phyloP scores from a whole-genome alignment of 2,888 invertebrate genomes.

The Sepiola atlantica region DNA sequence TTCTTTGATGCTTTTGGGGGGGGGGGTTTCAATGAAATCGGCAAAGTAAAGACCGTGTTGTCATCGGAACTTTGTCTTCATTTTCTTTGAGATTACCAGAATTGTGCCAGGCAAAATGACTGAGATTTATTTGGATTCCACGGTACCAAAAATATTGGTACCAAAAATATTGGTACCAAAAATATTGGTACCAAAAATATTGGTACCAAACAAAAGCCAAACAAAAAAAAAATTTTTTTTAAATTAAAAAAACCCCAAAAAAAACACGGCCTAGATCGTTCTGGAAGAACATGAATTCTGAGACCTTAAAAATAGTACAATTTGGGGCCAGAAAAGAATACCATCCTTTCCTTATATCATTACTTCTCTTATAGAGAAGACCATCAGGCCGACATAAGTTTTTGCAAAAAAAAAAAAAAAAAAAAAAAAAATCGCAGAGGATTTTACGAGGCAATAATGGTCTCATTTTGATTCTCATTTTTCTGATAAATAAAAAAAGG shows the following conservation, averaged over 20 bases:
- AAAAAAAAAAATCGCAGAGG: not conserved
- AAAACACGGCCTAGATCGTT: not conserved
- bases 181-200: not conserved
- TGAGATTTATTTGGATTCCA: not conserved
- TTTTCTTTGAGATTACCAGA: not conserved
- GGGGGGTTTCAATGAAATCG: not conserved
- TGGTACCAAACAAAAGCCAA: not conserved
- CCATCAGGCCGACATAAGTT: not conserved
- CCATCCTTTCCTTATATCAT: not conserved
- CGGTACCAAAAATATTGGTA: not conserved
- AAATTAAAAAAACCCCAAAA: not conserved
- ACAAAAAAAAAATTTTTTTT: not conserved
- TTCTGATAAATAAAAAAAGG: not conserved
- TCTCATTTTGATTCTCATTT: not conserved
- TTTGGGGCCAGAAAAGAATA: not conserved
- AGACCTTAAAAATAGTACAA: not conserved
- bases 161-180: not conserved
- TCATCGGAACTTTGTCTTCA: not conserved
- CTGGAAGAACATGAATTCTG: not conserved
- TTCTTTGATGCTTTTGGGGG: not conserved
- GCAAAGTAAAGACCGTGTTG: not conserved
- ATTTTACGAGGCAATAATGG: not conserved
- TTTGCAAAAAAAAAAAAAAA: not conserved
- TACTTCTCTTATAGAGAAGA: not conserved
- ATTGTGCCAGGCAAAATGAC: not conserved